Evolutionary conservation across 2,797 vertebrate species (phyloP).

Genomic region (Paramormyrops hopkinsi): DNA sequence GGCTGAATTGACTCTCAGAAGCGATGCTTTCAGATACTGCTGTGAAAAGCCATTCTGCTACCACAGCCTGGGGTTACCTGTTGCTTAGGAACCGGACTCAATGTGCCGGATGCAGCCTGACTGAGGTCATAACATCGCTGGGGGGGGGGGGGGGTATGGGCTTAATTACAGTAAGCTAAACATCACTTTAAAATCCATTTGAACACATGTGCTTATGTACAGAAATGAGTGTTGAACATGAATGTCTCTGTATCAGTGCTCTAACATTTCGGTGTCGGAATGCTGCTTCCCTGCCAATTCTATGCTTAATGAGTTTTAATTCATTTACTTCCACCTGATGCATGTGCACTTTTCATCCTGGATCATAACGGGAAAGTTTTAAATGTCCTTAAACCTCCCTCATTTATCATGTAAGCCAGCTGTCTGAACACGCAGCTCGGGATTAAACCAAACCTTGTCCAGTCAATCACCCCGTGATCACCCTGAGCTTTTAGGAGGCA

Average conservation of each 20-base stretch:
- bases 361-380: background rate
- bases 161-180: background rate
- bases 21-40: conserved; percentile 23
- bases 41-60: conserved; percentile 44
- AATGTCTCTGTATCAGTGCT: background rate
- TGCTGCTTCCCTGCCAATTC: background rate
- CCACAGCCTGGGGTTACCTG: conserved; percentile 56
- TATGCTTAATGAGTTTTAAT: background rate
- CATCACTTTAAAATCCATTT: background rate
- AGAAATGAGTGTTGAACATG: background rate
- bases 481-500: background rate
- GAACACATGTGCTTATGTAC: background rate
- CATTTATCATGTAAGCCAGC: background rate
- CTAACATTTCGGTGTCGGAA: background rate
- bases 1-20: conserved; percentile 35
- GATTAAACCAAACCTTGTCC: background rate
- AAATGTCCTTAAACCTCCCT: background rate
- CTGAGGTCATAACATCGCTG: conserved; percentile 47
- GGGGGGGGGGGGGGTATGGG: conserved; percentile 24
- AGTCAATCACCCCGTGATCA: background rate
- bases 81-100: conserved; percentile 68
- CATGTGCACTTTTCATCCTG: background rate
- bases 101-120: conserved; percentile 40
- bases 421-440: background rate
- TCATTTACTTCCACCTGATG: background rate